Base-by-base conservation (phyloP, 2,113 vertebrate species). In the Cheirogaleus medius region DNA sequence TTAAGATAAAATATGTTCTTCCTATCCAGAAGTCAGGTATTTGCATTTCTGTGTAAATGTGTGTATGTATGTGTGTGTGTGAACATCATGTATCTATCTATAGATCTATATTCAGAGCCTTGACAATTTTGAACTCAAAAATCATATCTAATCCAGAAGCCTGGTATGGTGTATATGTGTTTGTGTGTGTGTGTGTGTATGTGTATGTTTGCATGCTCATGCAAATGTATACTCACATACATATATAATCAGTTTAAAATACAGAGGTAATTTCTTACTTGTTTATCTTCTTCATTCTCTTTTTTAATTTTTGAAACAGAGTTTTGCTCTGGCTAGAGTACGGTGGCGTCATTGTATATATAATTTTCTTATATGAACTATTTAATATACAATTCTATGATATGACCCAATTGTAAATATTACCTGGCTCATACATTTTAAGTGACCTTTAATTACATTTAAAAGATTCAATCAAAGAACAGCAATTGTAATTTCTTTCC, bases 51-150 rank as follows among this genome's bases (percentile, higher is more conserved):
- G 6, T 73, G 3, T 63, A 63, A 63, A 29, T 63, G 25, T 63
- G 23, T 92, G 32, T 34, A 14, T 47, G 20, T 52, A n/a, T 76
- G 13, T 84, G 25, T 52, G 8, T 92, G 37, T 32, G 14, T 47
- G 20, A 47, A 17, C 49, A 49, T 27, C 17, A 14, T 47, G 14
- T 37, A 66, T 83, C 9, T 52, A 94, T 89, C 95, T 95, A 74
- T 60, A 66, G 54, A 56, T 96, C 95, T 60, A 2, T 37, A 34
- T 27, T 54, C 23, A n/a, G n/a, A 86, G 6, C 4, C 14, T 77
- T 52, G 47, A 77, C 37, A 56, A 29, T 93, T 77, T 77, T 49
- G 49, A 77, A 34, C 10, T 54, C 8, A 66, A 44, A 52, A 77
- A 27, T 7, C 6, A 37, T 78, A 29, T n/a, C 15, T 93, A 14